Conservation (phyloP, 1,140 invertebrate species). For the Dryas iulia region DNA sequence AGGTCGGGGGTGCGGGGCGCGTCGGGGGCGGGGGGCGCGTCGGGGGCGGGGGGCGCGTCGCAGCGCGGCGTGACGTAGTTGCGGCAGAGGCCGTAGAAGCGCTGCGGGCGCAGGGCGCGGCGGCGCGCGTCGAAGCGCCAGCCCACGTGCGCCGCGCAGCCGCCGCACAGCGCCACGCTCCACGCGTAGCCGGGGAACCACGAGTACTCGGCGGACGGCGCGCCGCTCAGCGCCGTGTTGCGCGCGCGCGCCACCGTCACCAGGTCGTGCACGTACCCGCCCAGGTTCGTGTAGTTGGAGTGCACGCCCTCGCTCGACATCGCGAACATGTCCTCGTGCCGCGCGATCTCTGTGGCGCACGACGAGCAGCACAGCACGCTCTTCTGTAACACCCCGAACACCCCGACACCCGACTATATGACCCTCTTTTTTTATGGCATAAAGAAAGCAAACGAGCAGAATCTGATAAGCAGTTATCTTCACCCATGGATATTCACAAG, state of each 20-base stretch:
- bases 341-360: conserved; percentile 60
- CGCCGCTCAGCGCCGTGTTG: conserved; percentile 78
- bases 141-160: conserved; percentile 85
- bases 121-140: conserved; percentile 69
- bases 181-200: conserved; percentile 93
- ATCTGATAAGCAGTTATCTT: too few relatives aligned
- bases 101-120: conserved; percentile 48
- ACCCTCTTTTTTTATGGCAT: too few relatives aligned
- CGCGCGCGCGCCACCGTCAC: conserved; percentile 84
- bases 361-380: conserved; percentile 56
- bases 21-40: background rate
- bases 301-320: conserved; percentile 91
- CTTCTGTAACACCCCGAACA: conserved; percentile 49
- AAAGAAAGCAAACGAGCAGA: too few relatives aligned
- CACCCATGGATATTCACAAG: too few relatives aligned
- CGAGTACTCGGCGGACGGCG: conserved; percentile 84
- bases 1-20: background rate
- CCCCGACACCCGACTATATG: too few relatives aligned
- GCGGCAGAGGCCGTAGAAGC: conserved; percentile 64
- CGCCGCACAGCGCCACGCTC: conserved; percentile 84
- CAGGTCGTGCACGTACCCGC: conserved; percentile 89
- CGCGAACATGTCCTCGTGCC: conserved; percentile 84
- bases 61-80: conserved; percentile 56
- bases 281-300: conserved; percentile 88
- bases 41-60: conserved; percentile 31